These are phyloP conservation scores for Pteropus rufus DNA, from an alignment of 2,797 vertebrate species.

Conservation along the genomic window DNA sequence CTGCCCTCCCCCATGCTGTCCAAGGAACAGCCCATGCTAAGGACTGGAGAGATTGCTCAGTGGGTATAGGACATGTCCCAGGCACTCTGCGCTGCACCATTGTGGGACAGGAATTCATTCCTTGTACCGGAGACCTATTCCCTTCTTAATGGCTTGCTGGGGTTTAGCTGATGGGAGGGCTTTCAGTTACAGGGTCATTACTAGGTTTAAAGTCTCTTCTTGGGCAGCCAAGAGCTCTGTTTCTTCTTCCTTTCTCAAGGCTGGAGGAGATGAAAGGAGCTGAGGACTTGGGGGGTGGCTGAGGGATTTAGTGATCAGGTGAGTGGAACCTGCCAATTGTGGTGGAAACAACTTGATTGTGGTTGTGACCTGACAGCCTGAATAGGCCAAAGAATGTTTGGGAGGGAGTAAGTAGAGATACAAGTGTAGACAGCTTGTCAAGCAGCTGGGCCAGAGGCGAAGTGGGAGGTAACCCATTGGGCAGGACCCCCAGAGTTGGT, in stretches of 20 bases:
- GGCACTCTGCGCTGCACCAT: accelerated
- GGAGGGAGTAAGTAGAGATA: background rate
- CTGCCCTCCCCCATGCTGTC: background rate
- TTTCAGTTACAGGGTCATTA: background rate
- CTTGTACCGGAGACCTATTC: accelerated
- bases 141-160: background rate
- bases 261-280: background rate
- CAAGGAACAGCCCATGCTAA: background rate
- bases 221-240: background rate
- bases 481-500: background rate
- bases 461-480: background rate
- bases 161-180: background rate
- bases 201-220: background rate
- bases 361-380: no score
- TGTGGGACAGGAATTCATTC: background rate
- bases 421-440: background rate
- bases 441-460: background rate
- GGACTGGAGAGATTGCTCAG: background rate
- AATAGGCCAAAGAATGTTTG: background rate
- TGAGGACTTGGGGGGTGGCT: background rate
- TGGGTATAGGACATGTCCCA: background rate
- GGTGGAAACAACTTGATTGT: background rate
- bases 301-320: background rate
- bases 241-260: background rate
- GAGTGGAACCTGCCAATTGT: background rate